Evolutionary conservation across 1,140 invertebrate genomes (phyloP).

Genomic region (Pristionchus pacificus): DNA sequence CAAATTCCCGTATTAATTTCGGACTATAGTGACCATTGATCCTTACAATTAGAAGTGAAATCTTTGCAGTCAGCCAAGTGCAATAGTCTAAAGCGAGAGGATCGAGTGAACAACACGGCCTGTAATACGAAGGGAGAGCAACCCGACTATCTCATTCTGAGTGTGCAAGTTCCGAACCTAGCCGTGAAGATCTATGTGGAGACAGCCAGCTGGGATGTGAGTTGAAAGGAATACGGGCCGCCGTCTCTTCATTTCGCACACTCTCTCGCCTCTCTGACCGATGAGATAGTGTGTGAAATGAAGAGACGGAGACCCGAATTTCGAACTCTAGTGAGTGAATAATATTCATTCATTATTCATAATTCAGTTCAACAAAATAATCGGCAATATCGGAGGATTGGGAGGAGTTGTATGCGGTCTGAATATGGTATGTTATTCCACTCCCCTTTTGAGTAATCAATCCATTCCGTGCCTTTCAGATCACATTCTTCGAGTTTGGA

Average conservation of each 20-base stretch:
- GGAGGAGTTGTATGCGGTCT: background rate
- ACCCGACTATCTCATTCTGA: conserved; percentile 1
- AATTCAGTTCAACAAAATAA: background rate
- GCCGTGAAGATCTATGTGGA: background rate
- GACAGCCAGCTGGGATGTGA: background rate
- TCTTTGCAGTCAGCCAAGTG: background rate
- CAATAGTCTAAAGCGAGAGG: background rate
- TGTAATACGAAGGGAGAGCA: background rate
- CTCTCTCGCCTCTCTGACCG: too few relatives aligned
- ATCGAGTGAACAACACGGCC: background rate
- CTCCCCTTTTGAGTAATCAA: too few relatives aligned
- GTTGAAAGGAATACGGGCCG: too few relatives aligned
- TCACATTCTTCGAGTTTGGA: too few relatives aligned
- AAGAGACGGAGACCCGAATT: too few relatives aligned
- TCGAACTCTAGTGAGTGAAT: background rate
- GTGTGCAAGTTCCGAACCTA: conserved; percentile 1
- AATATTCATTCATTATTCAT: conserved; percentile 3
- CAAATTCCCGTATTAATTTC: too few relatives aligned
- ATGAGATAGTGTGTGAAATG: too few relatives aligned
- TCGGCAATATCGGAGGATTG: background rate
- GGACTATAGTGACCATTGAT: too few relatives aligned
- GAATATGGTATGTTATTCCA: too few relatives aligned
- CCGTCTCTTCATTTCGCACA: too few relatives aligned
- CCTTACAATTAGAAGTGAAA: background rate
- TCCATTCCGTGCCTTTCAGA: too few relatives aligned